Percentiles rank a stretch among this genome's conserved stretches.
Evolutionary conservation across 1,140 invertebrate genomes (phyloP).

Genomic region (Babylonia areolata): DNA sequence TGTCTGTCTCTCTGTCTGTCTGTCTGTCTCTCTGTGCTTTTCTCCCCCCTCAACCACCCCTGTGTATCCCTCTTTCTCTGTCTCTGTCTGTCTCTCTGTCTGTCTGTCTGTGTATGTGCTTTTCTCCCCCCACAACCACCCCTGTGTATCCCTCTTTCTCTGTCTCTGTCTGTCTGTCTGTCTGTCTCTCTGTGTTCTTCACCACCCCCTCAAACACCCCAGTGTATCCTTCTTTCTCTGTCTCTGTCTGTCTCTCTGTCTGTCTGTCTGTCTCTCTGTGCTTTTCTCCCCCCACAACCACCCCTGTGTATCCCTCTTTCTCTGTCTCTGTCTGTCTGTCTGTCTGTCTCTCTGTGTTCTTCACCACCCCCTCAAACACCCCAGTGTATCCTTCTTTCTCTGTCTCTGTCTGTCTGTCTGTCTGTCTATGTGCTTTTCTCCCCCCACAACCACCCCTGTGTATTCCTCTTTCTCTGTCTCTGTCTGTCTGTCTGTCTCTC

Average conservation of each 20-base stretch:
- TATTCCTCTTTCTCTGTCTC: too few relatives aligned
- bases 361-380: not conserved
- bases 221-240: not conserved
- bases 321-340: not conserved
- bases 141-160: too few relatives aligned
- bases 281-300: not conserved
- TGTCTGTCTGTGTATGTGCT: too few relatives aligned
- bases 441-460: not conserved
- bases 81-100: too few relatives aligned
- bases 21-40: too few relatives aligned
- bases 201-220: not conserved
- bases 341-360: not conserved
- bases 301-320: not conserved
- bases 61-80: too few relatives aligned
- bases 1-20: too few relatives aligned
- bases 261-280: not conserved
- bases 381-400: constrained; percentile 1
- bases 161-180: not conserved
- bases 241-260: not conserved
- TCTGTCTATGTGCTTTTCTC: too few relatives aligned
- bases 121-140: too few relatives aligned
- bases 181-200: not conserved
- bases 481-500: too few relatives aligned
- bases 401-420: not conserved
- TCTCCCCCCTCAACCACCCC: too few relatives aligned